Evolutionary conservation across 2,888 invertebrate genomes (phyloP), one percentile per base, ranked within the genome.

Genomic region (Macropis europaea): DNA sequence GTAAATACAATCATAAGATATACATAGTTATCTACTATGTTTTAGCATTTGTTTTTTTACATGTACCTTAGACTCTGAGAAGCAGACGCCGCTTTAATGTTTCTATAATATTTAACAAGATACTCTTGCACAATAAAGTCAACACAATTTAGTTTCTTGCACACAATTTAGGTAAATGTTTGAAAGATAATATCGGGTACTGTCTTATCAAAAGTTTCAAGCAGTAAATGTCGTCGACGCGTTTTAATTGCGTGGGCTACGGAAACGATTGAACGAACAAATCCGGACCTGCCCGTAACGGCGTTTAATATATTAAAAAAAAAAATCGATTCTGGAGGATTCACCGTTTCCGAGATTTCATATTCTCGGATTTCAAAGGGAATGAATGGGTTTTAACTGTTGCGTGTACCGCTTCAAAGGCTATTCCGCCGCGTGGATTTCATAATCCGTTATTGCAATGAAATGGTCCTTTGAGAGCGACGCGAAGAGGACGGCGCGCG

Each of bases 371-470:
- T 6, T 30, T 36, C 22, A 3, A 15, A 19, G 17, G 36, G 3
- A 62, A 60, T 24, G 42, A 26, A 52, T 24, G 26, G 24, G 1
- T 15, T 9, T 6, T 13, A 32, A 28, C 13, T 3, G 11, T 32
- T 11, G 13, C 3, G 9, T 4, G 19, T n/a, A 30, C 9, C 4
- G 47, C 40, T 48, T 30, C 13, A 48, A 48, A 32, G 28, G 9
- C 3, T 30, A 34, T 2, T 13, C n/a, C 30, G n/a, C n/a, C n/a
- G n/a, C n/a, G 15, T 22, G 7, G 11, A 67, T 50, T 34, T 34
- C 28, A 64, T 54, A 68, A 59, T 50, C 45, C 45, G 38, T 47
- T 56, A 50, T 59, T 50, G 34, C 43, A 28, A 50, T 9, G 28
- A 53, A 45, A 38, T 32, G 9, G 45, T 53, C 38, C 32, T 57